A percentile compares a stretch with the other conserved stretches of the same genome.
Evolutionary conservation across 2,113 vertebrate species (phyloP).

Genomic region (Corapipo altera): DNA sequence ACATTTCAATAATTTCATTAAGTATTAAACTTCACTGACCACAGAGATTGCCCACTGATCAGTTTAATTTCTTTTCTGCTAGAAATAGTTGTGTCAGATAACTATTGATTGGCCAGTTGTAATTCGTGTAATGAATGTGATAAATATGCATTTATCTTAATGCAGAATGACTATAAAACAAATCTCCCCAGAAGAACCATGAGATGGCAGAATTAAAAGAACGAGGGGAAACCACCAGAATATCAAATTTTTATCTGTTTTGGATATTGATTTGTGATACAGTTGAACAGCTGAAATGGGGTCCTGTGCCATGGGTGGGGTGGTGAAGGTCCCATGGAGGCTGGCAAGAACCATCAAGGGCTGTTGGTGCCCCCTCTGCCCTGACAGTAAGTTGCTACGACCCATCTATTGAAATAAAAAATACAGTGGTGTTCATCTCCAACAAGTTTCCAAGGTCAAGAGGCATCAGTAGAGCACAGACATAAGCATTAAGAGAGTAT

Average conservation of each 20-base stretch:
- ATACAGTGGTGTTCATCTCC: neutral
- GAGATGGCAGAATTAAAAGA: constrained; percentile 5
- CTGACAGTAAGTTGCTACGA: neutral
- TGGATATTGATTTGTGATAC: neutral
- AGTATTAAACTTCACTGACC: neutral
- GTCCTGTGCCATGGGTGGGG: neutral
- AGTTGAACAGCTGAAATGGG: neutral
- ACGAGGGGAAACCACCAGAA: neutral
- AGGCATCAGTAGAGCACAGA: neutral
- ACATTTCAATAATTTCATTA: constrained; percentile 48
- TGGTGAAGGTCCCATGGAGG: neutral
- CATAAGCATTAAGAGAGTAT: neutral
- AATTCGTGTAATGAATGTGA: constrained; percentile 14
- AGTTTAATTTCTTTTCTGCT: constrained; percentile 28
- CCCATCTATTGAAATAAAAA: neutral
- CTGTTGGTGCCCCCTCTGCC: neutral
- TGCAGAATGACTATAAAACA: neutral
- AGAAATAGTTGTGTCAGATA: neutral
- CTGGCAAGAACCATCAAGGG: neutral
- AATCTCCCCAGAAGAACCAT: neutral
- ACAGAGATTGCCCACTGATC: neutral
- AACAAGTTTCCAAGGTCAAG: neutral
- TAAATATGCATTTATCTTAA: constrained; percentile 12
- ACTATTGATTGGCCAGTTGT: constrained; percentile 5
- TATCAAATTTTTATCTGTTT: neutral